Conservation (phyloP, 23 tunicate species). For the Ciona savignyi region DNA sequence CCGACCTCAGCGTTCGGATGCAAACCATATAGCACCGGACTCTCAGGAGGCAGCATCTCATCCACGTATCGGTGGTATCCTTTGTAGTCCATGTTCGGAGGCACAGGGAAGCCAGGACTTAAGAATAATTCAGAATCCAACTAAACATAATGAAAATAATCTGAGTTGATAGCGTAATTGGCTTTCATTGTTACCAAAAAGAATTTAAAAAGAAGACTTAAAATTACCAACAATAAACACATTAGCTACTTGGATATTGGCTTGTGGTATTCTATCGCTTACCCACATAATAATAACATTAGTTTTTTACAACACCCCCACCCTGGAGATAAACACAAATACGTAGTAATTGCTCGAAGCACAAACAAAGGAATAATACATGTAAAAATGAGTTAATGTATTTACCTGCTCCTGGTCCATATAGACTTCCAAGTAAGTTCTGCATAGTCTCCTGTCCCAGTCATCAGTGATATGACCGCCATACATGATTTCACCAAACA, state of each 20-base stretch:
- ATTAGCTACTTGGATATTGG: no score
- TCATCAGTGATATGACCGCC: constrained; percentile 97
- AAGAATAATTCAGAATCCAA: constrained; percentile 64
- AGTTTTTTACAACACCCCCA: no score
- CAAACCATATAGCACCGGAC: constrained; percentile 76
- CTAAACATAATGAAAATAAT: no score
- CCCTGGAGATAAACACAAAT: no score
- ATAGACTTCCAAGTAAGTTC: constrained; percentile 83
- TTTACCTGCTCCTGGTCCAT: constrained; percentile 84
- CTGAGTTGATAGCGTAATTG: no score
- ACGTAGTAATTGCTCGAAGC: not conserved
- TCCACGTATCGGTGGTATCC: constrained; percentile 85
- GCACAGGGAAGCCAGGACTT: constrained; percentile 78
- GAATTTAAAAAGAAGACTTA: no score
- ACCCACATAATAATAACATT: no score
- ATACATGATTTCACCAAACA: constrained; percentile 91
- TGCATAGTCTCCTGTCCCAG: constrained; percentile 83
- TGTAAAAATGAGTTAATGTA: not conserved
- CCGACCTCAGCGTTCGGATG: constrained; percentile 97
- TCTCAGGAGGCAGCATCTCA: constrained; percentile 89
- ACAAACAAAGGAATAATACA: no score
- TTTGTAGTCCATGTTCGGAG: constrained; percentile 81
- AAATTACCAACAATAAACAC: no score
- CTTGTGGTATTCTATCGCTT: no score
- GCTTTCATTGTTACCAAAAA: no score